These are phyloP conservation scores for Heteromurus nitidus DNA, from an alignment of 2,888 invertebrate species.

Conservation along the genomic window DNA sequence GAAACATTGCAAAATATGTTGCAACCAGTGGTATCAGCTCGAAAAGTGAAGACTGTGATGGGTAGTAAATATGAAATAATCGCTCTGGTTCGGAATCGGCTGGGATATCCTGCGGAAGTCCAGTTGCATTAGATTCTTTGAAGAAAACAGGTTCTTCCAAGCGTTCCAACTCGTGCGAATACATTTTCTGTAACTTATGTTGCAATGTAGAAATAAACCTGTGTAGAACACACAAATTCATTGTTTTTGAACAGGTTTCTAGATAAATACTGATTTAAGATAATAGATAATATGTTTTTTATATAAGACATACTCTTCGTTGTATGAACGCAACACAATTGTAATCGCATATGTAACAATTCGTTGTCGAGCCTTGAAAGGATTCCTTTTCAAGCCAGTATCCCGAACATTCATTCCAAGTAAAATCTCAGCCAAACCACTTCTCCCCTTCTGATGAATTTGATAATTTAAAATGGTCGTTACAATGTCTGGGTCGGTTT, in stretches of 20 bases:
- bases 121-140: constrained; percentile 55
- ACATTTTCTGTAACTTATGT: constrained; percentile 53
- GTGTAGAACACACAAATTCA: not conserved
- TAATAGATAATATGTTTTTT: too few species aligned
- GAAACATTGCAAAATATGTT: constrained; percentile 89
- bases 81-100: constrained; percentile 75
- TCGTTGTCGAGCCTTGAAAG: constrained; percentile 87
- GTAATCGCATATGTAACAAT: constrained; percentile 94
- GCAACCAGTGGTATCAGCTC: constrained; percentile 90
- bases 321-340: constrained; percentile 81
- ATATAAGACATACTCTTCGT: constrained; percentile 68
- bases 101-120: constrained; percentile 45
- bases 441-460: constrained; percentile 89
- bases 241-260: not conserved
- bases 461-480: constrained; percentile 87
- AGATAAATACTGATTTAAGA: too few species aligned
- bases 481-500: constrained; percentile 86
- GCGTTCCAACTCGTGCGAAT: constrained; percentile 27
- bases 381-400: constrained; percentile 92
- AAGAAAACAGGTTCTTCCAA: not conserved
- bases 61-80: constrained; percentile 88
- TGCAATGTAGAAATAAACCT: constrained; percentile 52
- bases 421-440: constrained; percentile 90
- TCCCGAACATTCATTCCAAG: constrained; percentile 94
- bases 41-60: constrained; percentile 89